Conservation (phyloP, 2,888 invertebrate genomes). For the Polydrusus cervinus region DNA sequence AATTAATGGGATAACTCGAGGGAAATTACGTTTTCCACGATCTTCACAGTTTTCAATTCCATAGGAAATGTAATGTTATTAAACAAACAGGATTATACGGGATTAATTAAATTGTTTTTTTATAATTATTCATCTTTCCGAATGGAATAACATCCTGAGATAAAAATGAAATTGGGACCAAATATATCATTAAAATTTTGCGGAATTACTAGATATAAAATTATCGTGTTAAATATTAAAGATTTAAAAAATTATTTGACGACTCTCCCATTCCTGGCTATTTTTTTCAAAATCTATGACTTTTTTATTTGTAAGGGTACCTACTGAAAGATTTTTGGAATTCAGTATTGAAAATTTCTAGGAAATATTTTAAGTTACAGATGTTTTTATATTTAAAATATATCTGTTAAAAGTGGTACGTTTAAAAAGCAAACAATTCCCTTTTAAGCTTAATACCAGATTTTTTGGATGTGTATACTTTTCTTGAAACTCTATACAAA, state of each 20-base stretch:
- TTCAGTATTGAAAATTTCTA: too few species aligned
- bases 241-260: too few species aligned
- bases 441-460: neutral
- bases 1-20: neutral
- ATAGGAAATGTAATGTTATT: conserved; percentile 7
- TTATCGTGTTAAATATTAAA: too few species aligned
- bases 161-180: neutral
- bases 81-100: neutral
- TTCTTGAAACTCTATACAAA: neutral
- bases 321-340: too few species aligned
- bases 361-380: too few species aligned
- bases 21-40: neutral
- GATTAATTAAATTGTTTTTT: neutral
- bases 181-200: too few species aligned
- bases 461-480: neutral
- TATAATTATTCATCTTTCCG: neutral
- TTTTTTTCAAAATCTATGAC: too few species aligned
- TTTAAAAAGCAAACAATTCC: neutral
- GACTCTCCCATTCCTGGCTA: too few species aligned
- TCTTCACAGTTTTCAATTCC: neutral
- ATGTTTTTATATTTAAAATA: too few species aligned
- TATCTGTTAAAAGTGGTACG: too few species aligned
- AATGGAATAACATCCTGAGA: neutral
- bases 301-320: too few species aligned
- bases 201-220: too few species aligned